A percentile compares a stretch with the other conserved stretches of the same genome.
Conservation (phyloP, 1,140 invertebrate species). For the Drosophila virilis region DNA sequence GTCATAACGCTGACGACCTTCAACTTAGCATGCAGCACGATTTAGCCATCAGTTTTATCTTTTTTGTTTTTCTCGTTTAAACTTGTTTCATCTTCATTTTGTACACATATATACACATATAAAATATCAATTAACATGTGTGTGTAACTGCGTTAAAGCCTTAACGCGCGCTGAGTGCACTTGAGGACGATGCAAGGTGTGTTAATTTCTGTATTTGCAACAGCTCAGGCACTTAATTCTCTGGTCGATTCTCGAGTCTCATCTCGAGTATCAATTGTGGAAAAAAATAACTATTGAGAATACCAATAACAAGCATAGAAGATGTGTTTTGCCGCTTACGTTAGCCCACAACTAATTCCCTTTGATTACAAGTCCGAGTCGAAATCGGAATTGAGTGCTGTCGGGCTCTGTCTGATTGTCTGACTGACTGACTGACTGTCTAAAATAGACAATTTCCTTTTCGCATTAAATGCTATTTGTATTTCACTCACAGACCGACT, state of each 20-base stretch:
- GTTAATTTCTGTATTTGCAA: slow-evolving; percentile 44
- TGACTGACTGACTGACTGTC: slow-evolving; percentile 28
- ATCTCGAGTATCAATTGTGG: slow-evolving; percentile 52
- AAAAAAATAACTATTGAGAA: slow-evolving; percentile 39
- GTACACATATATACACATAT: slow-evolving; percentile 40
- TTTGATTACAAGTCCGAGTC: slow-evolving; percentile 57
- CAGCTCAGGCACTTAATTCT: slow-evolving; percentile 21
- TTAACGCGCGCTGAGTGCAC: slow-evolving; percentile 32
- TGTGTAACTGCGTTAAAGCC: slow-evolving; percentile 41
- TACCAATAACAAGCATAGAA: slow-evolving; percentile 42
- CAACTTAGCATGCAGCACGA: slow-evolving; percentile 55
- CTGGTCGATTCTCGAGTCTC: slow-evolving; percentile 23
- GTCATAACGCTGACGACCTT: slow-evolving; percentile 43
- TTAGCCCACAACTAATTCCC: slow-evolving; percentile 70
- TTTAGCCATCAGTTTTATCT: slow-evolving; percentile 61
- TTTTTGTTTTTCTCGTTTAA: slow-evolving; percentile 7
- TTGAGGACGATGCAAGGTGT: slow-evolving; percentile 31
- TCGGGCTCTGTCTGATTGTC: slow-evolving; percentile 21
- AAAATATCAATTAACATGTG: slow-evolving; percentile 62
- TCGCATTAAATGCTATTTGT: slow-evolving; percentile 82
- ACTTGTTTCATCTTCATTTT: slow-evolving; percentile 14
- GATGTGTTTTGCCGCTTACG: slow-evolving; percentile 15
- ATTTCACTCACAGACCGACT: slow-evolving; percentile 74
- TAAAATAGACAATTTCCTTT: slow-evolving; percentile 81
- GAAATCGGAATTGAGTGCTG: slow-evolving; percentile 40